A percentile compares a stretch with the other conserved stretches of the same genome.
These are phyloP conservation scores for Caenorhabditis inopinata DNA, from an alignment of 1,140 invertebrate genomes.

Conservation along the genomic window DNA sequence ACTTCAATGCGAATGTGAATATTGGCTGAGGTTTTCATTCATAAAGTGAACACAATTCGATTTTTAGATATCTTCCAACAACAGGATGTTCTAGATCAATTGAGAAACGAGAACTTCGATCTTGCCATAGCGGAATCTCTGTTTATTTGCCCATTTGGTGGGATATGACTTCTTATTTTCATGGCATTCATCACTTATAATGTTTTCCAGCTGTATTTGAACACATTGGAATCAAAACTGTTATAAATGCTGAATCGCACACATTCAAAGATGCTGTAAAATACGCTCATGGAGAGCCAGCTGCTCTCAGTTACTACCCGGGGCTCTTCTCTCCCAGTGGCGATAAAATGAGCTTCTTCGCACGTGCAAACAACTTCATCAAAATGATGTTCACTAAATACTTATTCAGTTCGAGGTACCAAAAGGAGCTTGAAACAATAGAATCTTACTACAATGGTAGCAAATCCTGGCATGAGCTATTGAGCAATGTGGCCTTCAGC, in stretches of 20 bases:
- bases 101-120: not conserved
- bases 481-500: slow-evolving; percentile 1
- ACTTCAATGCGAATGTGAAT: not conserved
- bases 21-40: not conserved
- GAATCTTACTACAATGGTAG: not conserved
- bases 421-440: not conserved
- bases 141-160: not conserved
- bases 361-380: not conserved
- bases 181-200: not conserved
- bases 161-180: too few relatives aligned
- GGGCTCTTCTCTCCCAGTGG: not conserved
- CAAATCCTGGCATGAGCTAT: not conserved
- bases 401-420: not conserved
- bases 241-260: slow-evolving; percentile 5
- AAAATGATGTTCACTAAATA: not conserved
- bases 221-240: slow-evolving; percentile 8
- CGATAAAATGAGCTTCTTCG: slow-evolving; percentile 33
- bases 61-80: slow-evolving; percentile 7
- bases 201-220: slow-evolving; percentile 10
- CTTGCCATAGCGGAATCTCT: slow-evolving; percentile 6
- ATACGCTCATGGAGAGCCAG: slow-evolving; percentile 20
- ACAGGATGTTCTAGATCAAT: not conserved
- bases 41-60: too few relatives aligned
- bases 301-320: slow-evolving; percentile 5
- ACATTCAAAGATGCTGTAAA: slow-evolving; percentile 8